phyloP scores from a whole-genome alignment of 2,888 invertebrate species.

The Nomada hirtipes region DNA sequence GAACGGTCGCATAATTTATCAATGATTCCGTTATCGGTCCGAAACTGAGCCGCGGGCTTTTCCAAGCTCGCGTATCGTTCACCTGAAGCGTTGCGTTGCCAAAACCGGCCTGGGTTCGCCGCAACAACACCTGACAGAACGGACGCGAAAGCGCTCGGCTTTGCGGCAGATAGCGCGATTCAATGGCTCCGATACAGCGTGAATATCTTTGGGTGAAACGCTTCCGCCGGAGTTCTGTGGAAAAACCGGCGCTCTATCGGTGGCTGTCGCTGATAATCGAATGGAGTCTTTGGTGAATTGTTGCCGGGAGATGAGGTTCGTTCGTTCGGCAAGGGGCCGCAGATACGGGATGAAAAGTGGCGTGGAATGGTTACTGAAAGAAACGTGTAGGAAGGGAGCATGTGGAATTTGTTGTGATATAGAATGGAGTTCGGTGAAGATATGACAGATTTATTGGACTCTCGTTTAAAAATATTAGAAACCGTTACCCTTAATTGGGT shows the following conservation, averaged over 20 bases:
- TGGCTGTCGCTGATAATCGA: constrained; percentile 27
- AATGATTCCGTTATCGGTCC: constrained; percentile 50
- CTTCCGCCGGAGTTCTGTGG: constrained; percentile 10
- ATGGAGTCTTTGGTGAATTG: constrained; percentile 26
- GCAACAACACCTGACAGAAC: constrained; percentile 63
- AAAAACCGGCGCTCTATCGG: constrained; percentile 29
- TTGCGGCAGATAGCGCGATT: constrained; percentile 50
- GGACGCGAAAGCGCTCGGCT: constrained; percentile 41
- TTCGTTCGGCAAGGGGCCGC: background rate
- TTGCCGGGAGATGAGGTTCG: constrained; percentile 7
- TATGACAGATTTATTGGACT: background rate
- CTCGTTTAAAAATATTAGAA: background rate
- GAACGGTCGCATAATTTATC: constrained; percentile 58
- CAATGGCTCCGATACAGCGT: constrained; percentile 51
- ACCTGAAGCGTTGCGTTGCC: constrained; percentile 48
- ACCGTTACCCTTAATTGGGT: background rate
- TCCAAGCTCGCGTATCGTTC: constrained; percentile 52
- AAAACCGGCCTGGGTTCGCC: constrained; percentile 48
- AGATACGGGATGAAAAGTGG: constrained; percentile 21
- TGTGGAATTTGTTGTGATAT: background rate
- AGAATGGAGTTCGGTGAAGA: background rate
- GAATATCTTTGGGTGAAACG: constrained; percentile 49
- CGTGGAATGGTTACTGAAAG: background rate
- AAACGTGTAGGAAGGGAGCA: background rate
- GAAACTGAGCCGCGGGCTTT: constrained; percentile 57